Base-by-base conservation (phyloP, 2,113 vertebrate species). In the Thymallus thymallus region DNA sequence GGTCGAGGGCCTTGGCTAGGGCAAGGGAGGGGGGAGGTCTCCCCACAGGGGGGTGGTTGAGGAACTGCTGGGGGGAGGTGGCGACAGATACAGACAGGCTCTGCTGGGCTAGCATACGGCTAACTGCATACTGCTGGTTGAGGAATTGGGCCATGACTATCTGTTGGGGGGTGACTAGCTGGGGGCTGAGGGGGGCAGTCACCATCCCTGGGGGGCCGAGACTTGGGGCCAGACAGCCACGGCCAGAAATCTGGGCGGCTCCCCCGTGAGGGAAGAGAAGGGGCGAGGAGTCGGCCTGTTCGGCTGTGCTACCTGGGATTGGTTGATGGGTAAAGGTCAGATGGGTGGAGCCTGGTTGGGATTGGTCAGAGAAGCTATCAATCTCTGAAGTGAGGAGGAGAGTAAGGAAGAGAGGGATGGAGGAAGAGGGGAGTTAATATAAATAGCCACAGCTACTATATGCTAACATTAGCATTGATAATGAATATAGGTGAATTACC, bases 91-190 rank as follows among this genome's bases (percentile, higher is more conserved):
- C 35, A 41, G 35, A 41, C 9, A 98, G 95, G 82, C 95, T 95
- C 91, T 99, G 96, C 89, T 97, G 96, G 78, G 97, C 96, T 84
- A 99, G 90, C 90, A 99, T 96, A 89, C 96, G 97, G 87, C 96
- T 98, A 82, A 99, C 98, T 68, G 97, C 96, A 78, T 98, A 99
- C 91, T 99, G 98, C 93, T 99, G 97, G 92, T 98, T 98, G 81
- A 99, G 93, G 88, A 99, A 91, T 92, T 99, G 98, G 66, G 97
- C 95, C 97, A 99, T 98, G 85, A 97, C 96, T 75, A 99, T 91
- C 93, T 99, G 97, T 89, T 98, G 98, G 92, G 96, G 97, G 92
- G 96, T 98, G 86, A 98, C 96, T 92, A 99, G 90, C 77, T 98
- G 95, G 81, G 97, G 94, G 90, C 95, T 96, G 88, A 99, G 95